These are phyloP conservation scores for Leptinotarsa juncta DNA, from an alignment of 2,888 invertebrate species.

Conservation along the genomic window DNA sequence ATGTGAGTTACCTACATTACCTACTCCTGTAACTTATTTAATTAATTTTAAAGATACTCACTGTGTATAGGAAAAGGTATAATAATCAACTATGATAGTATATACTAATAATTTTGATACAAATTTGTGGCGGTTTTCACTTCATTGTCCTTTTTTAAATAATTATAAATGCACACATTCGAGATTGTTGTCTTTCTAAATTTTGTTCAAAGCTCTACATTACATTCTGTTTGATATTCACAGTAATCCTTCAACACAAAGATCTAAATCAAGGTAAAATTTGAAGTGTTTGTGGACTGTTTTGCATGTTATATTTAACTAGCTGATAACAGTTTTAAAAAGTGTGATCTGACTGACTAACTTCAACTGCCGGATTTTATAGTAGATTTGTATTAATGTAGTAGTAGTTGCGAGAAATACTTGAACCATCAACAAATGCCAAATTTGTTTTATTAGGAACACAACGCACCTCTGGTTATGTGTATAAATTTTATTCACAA, in stretches of 20 bases:
- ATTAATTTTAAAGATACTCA: too few species aligned
- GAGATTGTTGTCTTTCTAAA: constrained; percentile 33
- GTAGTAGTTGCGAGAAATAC: constrained; percentile 6
- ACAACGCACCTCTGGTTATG: too few species aligned
- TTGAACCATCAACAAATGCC: too few species aligned
- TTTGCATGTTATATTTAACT: constrained; percentile 28
- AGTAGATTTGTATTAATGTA: constrained; percentile 19
- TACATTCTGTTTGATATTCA: constrained; percentile 36
- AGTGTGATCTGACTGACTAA: constrained; percentile 3
- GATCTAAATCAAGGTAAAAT: constrained; percentile 51
- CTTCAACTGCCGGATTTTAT: background rate
- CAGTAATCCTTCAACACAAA: constrained; percentile 36
- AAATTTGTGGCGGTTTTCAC: too few species aligned
- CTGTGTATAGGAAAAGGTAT: too few species aligned
- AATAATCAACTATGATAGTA: too few species aligned
- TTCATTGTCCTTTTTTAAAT: background rate
- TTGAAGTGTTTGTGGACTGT: constrained; percentile 25
- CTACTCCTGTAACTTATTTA: too few species aligned
- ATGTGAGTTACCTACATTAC: background rate
- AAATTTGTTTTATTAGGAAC: too few species aligned
- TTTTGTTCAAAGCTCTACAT: constrained; percentile 26
- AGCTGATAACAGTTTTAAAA: background rate
- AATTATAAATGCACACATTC: constrained; percentile 20
- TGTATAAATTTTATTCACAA: too few species aligned
- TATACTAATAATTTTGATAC: background rate